Percentiles rank a stretch among this genome's conserved stretches.
These are phyloP conservation scores for Knipowitschia caucasica DNA, from an alignment of 2,797 vertebrate genomes.

Conservation along the genomic window DNA sequence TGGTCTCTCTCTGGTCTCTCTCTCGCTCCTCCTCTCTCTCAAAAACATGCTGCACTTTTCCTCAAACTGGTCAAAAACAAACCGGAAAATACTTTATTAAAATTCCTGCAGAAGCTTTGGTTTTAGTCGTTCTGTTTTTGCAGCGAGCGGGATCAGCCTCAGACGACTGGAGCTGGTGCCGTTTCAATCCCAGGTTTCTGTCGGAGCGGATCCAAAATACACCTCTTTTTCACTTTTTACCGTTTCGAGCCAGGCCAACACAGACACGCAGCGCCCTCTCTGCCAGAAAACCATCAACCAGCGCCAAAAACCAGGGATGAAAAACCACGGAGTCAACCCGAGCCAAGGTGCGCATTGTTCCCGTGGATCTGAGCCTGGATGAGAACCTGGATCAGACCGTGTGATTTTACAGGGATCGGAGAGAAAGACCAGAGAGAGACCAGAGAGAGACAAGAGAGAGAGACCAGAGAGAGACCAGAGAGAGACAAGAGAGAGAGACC, in stretches of 20 bases:
- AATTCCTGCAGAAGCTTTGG: background rate
- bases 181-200: slow-evolving; percentile 9
- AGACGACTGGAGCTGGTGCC: background rate
- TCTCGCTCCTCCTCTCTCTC: no score
- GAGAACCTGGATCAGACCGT: no score
- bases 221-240: slow-evolving; percentile 5
- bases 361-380: no score
- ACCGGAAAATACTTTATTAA: background rate
- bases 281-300: slow-evolving; percentile 9
- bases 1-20: no score
- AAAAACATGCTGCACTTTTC: background rate
- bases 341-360: slow-evolving; percentile 12
- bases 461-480: no score
- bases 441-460: no score
- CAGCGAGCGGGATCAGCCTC: background rate
- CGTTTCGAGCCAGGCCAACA: slow-evolving; percentile 13
- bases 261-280: background rate
- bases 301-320: slow-evolving; percentile 14
- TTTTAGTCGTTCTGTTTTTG: background rate
- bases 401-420: no score
- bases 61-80: background rate
- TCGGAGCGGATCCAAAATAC: slow-evolving; percentile 8
- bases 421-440: no score
- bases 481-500: no score
- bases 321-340: slow-evolving; percentile 18